Evolutionary conservation across 1,140 invertebrate species (phyloP).

Genomic region (Drosophila tropicalis): DNA sequence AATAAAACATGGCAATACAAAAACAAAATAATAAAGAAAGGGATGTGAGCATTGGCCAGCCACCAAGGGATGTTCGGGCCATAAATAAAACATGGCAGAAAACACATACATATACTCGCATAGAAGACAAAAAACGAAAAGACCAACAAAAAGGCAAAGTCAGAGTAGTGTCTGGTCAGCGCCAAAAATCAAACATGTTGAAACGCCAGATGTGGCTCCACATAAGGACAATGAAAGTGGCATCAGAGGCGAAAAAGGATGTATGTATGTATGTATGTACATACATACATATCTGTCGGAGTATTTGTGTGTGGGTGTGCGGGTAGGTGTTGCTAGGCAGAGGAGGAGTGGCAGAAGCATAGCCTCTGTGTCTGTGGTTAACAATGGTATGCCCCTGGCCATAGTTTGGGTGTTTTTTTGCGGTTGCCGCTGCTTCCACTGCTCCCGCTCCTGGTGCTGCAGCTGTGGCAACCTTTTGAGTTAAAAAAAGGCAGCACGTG

Average conservation of each 20-base stretch:
- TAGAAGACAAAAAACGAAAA: constrained; percentile 25
- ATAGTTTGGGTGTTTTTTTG: constrained; percentile 65
- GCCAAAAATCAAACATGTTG: constrained; percentile 64
- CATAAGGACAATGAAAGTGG: constrained; percentile 61
- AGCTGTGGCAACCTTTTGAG: constrained; percentile 54
- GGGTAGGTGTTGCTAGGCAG: neutral
- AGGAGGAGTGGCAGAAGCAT: constrained; percentile 35
- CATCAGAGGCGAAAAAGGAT: constrained; percentile 6
- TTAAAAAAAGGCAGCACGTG: constrained; percentile 1
- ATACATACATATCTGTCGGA: neutral
- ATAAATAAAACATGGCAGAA: constrained; percentile 79
- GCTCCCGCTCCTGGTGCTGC: constrained; percentile 44
- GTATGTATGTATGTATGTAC: neutral
- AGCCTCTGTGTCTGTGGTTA: constrained; percentile 69
- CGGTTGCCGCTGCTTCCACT: constrained; percentile 49
- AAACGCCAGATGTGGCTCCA: constrained; percentile 56
- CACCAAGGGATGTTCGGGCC: constrained; percentile 74
- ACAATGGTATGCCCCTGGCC: constrained; percentile 64
- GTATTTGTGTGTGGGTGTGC: neutral
- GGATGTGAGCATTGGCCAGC: constrained; percentile 60
- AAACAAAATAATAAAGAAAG: constrained; percentile 19
- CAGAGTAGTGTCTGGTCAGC: constrained; percentile 66
- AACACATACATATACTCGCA: constrained; percentile 37
- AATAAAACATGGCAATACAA: constrained; percentile 73
- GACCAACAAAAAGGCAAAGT: constrained; percentile 53